Evolutionary conservation across 2,797 vertebrate genomes (phyloP), one percentile per base, ranked within the genome.

Genomic region (Acipenser oxyrinchus): DNA sequence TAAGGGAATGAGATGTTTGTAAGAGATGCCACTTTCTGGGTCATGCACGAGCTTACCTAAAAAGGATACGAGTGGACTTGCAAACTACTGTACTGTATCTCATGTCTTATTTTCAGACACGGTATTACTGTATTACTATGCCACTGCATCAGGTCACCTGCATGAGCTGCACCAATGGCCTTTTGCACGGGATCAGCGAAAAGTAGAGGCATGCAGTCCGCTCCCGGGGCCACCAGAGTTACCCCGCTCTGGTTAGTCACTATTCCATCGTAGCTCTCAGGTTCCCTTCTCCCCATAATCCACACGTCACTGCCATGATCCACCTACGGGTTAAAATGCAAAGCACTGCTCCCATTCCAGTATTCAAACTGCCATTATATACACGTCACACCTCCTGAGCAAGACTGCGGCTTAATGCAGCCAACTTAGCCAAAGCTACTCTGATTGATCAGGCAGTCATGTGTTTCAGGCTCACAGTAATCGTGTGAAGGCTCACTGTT

Each of bases 171-270:
- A 49, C 91, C 96, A 0, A 94, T 93, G 55, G 85, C 93, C 82
- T 87, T 94, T 71, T 72, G 78, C 78, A 92, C 83, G 1, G 94
- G 93, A 77, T 98, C 95, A 53, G 91, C 89, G 70, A 98, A 96
- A 65, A 99, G 81, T 70, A 98, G 73, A 0, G 95, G 91, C 75
- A 98, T 93, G 77, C 96, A 99, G 77, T 99, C 96, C 10, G 96
- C 95, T 1, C 94, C 94, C 0, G 93, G 93, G 60, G 96, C 95
- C 0, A 92, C 90, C 62, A 98, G 70, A 0, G 94, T 93, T 53
- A 93, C 72, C 2, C 87, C 92, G 1, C 58, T 81, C 77, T 77
- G 88, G 69, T 96, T 77, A 0, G 94, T 94, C 48, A 93, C 88
- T 66, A 97, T 87, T 18, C 89, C 93, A 71, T 99, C 96, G 7